Evolutionary conservation across 1,140 invertebrate species (phyloP), one percentile per base, ranked within the genome.

Genomic region (Ceratitis capitata): DNA sequence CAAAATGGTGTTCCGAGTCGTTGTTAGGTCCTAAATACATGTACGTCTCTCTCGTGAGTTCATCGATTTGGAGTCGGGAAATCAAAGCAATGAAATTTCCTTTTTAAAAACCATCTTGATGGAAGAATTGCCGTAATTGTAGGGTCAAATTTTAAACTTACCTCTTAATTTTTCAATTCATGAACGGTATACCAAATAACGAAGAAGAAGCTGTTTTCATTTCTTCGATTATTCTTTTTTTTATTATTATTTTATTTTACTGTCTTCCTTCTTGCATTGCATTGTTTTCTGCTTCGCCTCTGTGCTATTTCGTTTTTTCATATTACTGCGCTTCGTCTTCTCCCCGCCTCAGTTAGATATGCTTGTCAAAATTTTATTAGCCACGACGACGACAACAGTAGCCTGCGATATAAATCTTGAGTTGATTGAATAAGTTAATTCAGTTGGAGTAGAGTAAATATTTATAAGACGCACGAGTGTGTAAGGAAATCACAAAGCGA

Each of bases 361-460:
- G 58, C 58, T 3, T 64, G 23, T 64, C 58, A 64, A 64, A 32
- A 32, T 29, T 64, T 64, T 64, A 64, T 64, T 29, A 64, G 23
- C 58, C 58, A 64, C 26, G 29, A 64, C 58, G 58, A 12, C 6
- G 14, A 23, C n/a, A 56, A n/a, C 58, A 64, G 58, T 64, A 64
- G 58, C 58, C 29, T 12, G 12, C 9, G 58, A 64, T 64, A 64
- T 64, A 64, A 64, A 64, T 32, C 58, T 64, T 64, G 14, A n/a
- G n/a, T 9, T 26, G 23, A 64, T 32, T 64, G 58, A 64, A 64
- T 64, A 64, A 64, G 58, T 64, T 64, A 64, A 64, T 64, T 64
- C 58, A 23, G 58, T 32, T 64, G 58, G n/a, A 64, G 26, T 64
- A 32, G 32, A 32, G 23, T 64, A 64, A 29, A 32, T 64, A 7